Conservation (phyloP, 2,888 invertebrate genomes). For the Eulithis testata region DNA sequence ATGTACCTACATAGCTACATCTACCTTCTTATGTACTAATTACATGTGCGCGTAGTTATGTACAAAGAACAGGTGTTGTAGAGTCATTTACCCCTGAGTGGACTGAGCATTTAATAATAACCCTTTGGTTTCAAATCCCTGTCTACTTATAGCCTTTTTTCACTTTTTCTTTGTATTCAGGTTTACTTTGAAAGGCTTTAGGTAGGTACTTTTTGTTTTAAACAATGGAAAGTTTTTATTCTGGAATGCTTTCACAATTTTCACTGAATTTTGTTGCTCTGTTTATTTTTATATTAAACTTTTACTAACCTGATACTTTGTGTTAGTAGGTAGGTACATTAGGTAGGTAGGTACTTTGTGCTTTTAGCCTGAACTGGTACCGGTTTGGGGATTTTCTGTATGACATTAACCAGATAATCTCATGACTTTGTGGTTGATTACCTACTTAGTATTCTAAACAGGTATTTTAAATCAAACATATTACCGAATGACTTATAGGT, state of each 20-base stretch:
- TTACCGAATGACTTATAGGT: too few species aligned
- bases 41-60: conserved; percentile 48
- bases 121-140: conserved; percentile 63
- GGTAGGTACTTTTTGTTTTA: conserved; percentile 29
- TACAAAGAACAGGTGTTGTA: conserved; percentile 80
- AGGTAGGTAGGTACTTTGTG: too few species aligned
- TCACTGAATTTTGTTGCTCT: conserved; percentile 52
- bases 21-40: conserved; percentile 36
- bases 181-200: conserved; percentile 32
- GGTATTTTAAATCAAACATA: too few species aligned
- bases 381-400: too few species aligned
- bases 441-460: too few species aligned
- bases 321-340: too few species aligned
- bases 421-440: too few species aligned
- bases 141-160: conserved; percentile 44
- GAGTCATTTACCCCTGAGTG: conserved; percentile 81
- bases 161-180: conserved; percentile 57
- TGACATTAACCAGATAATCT: too few species aligned
- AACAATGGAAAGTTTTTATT: conserved; percentile 60
- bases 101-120: conserved; percentile 68
- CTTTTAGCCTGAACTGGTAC: too few species aligned
- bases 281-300: not conserved
- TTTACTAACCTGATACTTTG: not conserved
- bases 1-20: conserved; percentile 27
- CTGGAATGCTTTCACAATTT: conserved; percentile 74